Conservation (phyloP, 2,888 invertebrate genomes). For the Yponomeuta evonymella region DNA sequence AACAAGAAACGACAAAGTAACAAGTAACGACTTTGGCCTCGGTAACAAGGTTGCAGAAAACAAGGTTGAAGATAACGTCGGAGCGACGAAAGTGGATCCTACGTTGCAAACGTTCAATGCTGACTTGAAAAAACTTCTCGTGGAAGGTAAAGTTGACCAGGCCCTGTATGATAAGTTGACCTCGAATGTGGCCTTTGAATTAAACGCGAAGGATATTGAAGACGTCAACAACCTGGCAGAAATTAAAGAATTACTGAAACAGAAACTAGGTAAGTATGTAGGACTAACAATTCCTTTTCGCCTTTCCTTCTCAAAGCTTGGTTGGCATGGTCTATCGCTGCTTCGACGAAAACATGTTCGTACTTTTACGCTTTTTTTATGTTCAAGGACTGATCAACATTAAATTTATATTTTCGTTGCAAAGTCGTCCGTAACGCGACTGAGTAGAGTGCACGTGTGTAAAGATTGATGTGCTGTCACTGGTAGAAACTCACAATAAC, state of each 20-base stretch:
- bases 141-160: conserved; percentile 58
- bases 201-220: conserved; percentile 66
- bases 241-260: conserved; percentile 46
- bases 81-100: not conserved
- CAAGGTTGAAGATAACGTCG: conserved; percentile 20
- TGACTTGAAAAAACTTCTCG: conserved; percentile 47
- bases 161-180: conserved; percentile 59
- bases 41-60: conserved; percentile 14
- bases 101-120: conserved; percentile 37
- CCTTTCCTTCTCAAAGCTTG: too few relatives aligned
- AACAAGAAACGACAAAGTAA: conserved; percentile 25
- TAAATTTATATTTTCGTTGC: too few relatives aligned
- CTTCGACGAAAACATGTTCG: too few relatives aligned
- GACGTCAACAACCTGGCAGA: conserved; percentile 61
- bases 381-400: too few relatives aligned
- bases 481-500: too few relatives aligned
- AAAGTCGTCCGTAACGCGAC: too few relatives aligned
- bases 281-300: too few relatives aligned
- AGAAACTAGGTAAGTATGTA: conserved; percentile 51
- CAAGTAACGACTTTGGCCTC: too few relatives aligned
- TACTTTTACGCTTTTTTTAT: too few relatives aligned
- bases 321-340: too few relatives aligned
- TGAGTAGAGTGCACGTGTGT: too few relatives aligned
- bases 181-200: conserved; percentile 58
- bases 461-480: too few relatives aligned